Base-by-base conservation (phyloP, 1,140 invertebrate species). In the Popillia japonica region DNA sequence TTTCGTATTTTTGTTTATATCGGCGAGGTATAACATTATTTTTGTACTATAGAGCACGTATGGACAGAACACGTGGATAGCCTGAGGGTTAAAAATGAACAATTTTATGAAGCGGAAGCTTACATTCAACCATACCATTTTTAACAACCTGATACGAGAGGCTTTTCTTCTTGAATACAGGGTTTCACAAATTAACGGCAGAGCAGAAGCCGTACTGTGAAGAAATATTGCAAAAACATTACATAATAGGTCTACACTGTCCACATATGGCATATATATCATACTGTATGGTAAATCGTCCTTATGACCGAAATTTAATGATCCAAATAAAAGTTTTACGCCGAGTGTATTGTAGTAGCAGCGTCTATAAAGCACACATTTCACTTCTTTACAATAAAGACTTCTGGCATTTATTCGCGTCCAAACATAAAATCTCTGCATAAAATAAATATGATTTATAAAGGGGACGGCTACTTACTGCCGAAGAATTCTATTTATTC, bases 391-490 rank as follows among this genome's bases (percentile, higher is more conserved):
- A 55, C 48, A 17, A n/a, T 55, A 55, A 14, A 6, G 48, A 34
- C 48, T 17, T n/a, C 14, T n/a, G 48, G 6, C 6, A 2, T n/a
- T 55, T 17, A n/a, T 55, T 55, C 48, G 48, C 48, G 14, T 14
- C n/a, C 3, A 6, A 44, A 14, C 48, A 55, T 55, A 55, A 55
- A 55, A 55, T n/a, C 48, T 55, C 48, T 14, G 48, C 6, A 55
- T 55, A 55, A 55, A 55, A 55, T 55, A 55, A 55, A 55, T 55
- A 55, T 55, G 48, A 55, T 55, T 55, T 55, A 55, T 55, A 55
- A 17, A 55, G 17, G 48, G 6, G 48, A 55, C 48, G 48, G 11
- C 48, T 55, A n/a, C 48, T 55, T 17, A 55, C 48, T 7, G 17
- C 48, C 17, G 48, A 55, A 55, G 48, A 55, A 55, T 55, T 55